Percentiles rank a stretch among this genome's conserved stretches.
These are phyloP conservation scores for Dryadula phaetusa DNA, from an alignment of 2,888 invertebrate species.

Conservation along the genomic window DNA sequence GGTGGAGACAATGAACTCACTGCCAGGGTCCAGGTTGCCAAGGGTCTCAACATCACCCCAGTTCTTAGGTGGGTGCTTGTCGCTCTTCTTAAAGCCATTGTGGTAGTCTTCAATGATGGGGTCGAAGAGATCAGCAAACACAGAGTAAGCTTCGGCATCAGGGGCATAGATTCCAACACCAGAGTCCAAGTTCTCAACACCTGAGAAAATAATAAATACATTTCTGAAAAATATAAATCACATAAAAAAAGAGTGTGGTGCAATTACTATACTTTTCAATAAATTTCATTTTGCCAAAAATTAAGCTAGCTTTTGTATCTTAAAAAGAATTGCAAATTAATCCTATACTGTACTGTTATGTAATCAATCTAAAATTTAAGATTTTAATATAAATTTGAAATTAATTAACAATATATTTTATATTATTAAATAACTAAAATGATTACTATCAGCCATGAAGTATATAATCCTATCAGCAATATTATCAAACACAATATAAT, in stretches of 20 bases:
- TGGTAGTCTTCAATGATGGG: conserved; percentile 99
- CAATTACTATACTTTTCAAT: too few species aligned
- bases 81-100: conserved; percentile 96
- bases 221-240: neutral
- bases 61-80: conserved; percentile 96
- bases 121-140: conserved; percentile 96
- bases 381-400: neutral
- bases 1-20: conserved; percentile 96
- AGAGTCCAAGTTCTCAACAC: conserved; percentile 97
- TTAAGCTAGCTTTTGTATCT: too few species aligned
- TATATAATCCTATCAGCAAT: conserved; percentile 17
- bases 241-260: too few species aligned
- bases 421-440: neutral
- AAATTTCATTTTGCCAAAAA: too few species aligned
- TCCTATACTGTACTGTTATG: neutral
- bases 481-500: conserved; percentile 16
- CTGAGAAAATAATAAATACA: conserved; percentile 71
- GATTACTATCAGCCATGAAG: neutral
- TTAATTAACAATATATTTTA: neutral
- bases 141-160: conserved; percentile 97
- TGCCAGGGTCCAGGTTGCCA: conserved; percentile 95
- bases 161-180: conserved; percentile 99
- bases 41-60: conserved; percentile 96
- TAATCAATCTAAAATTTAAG: neutral
- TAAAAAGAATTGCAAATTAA: neutral